Evolutionary conservation across 2,797 vertebrate species (phyloP).

Genomic region (Discoglossus pictus): DNA sequence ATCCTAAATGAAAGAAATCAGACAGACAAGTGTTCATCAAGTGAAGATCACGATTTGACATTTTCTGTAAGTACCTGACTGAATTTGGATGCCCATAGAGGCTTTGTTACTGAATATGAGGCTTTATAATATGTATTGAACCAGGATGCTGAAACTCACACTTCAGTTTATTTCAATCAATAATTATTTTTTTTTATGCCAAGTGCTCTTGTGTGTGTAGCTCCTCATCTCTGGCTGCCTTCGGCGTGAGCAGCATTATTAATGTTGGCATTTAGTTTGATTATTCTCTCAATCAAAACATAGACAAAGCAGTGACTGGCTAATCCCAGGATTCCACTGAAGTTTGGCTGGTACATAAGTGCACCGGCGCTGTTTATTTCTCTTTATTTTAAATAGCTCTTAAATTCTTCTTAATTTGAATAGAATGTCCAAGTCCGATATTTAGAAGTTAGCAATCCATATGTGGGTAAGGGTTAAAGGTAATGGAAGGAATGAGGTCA

Average conservation of each 20-base stretch:
- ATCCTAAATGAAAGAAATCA: slow-evolving; percentile 58
- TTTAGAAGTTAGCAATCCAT: no score
- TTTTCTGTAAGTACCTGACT: slow-evolving; percentile 56
- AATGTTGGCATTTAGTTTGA: slow-evolving; percentile 56
- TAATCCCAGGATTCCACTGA: slow-evolving; percentile 49
- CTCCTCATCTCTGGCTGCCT: slow-evolving; percentile 48
- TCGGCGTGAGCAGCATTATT: slow-evolving; percentile 58
- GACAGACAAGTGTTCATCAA: slow-evolving; percentile 59
- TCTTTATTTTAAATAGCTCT: no score
- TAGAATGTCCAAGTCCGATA: no score
- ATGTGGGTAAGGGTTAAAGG: no score
- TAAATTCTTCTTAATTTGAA: no score
- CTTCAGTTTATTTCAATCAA: slow-evolving; percentile 61
- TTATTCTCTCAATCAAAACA: slow-evolving; percentile 53
- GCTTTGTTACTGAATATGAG: slow-evolving; percentile 50
- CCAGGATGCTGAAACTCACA: slow-evolving; percentile 52
- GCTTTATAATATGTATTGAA: slow-evolving; percentile 53
- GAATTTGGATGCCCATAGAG: slow-evolving; percentile 49
- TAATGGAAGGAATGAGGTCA: no score
- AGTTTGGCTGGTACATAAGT: no score
- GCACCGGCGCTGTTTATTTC: no score
- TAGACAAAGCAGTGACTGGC: slow-evolving; percentile 21
- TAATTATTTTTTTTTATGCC: slow-evolving; percentile 55
- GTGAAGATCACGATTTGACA: slow-evolving; percentile 57
- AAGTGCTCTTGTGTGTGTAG: slow-evolving; percentile 37